These are phyloP conservation scores for Leucophenga varia DNA, from an alignment of 1,140 invertebrate species.

Conservation along the genomic window DNA sequence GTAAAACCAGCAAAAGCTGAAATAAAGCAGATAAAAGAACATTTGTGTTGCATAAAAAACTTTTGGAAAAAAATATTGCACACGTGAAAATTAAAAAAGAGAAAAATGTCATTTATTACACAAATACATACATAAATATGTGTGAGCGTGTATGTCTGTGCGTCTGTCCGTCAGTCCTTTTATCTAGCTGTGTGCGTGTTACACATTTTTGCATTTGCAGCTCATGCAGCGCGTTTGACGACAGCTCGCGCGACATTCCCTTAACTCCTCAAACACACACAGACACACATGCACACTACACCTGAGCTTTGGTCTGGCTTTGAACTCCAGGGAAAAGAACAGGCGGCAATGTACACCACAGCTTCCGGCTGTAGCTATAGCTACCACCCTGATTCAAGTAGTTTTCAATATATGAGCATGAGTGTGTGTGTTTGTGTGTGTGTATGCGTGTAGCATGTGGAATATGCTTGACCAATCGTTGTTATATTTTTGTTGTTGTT, in stretches of 20 bases:
- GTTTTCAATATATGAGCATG: background rate
- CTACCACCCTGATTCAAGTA: background rate
- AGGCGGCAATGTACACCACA: slow-evolving; percentile 21
- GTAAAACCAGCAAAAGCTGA: too few relatives aligned
- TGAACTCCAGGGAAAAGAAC: slow-evolving; percentile 7
- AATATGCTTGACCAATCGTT: too few relatives aligned
- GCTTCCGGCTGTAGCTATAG: too few relatives aligned
- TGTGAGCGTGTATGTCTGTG: slow-evolving; percentile 20
- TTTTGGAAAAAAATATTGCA: slow-evolving; percentile 21
- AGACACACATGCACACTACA: too few relatives aligned
- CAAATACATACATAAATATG: slow-evolving; percentile 10
- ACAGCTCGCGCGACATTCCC: slow-evolving; percentile 1
- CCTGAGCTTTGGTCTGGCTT: slow-evolving; percentile 3
- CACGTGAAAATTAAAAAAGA: slow-evolving; percentile 23
- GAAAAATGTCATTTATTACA: slow-evolving; percentile 16
- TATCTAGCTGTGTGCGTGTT: slow-evolving; percentile 8
- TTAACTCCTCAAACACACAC: too few relatives aligned
- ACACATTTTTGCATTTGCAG: slow-evolving; percentile 18
- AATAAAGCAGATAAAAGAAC: too few relatives aligned
- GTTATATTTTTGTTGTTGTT: too few relatives aligned
- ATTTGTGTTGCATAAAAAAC: too few relatives aligned
- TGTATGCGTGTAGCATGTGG: background rate
- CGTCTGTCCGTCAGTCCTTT: too few relatives aligned
- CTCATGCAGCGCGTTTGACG: slow-evolving; percentile 1
- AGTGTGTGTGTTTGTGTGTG: background rate